Evolutionary conservation across 2,888 invertebrate species (phyloP).

Genomic region (Leucania comma): DNA sequence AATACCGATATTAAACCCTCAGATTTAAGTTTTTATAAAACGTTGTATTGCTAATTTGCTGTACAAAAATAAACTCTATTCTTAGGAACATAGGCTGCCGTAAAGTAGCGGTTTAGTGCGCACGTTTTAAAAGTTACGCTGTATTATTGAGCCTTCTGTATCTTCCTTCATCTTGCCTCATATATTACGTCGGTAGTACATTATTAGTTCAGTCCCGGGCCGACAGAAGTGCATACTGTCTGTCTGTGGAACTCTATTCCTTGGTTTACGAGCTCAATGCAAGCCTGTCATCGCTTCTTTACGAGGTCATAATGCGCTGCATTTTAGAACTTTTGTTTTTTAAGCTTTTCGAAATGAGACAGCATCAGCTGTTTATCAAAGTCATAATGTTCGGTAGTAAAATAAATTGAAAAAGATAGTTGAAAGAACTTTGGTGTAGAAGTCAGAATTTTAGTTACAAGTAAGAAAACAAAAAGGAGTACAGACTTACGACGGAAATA

Average conservation of each 20-base stretch:
- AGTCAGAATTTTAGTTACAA: not conserved
- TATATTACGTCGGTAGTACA: conserved; percentile 23
- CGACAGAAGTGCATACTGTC: conserved; percentile 37
- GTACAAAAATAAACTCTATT: no score
- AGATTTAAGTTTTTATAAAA: no score
- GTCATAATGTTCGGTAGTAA: conserved; percentile 22
- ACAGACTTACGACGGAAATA: no score
- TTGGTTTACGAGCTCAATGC: conserved; percentile 51
- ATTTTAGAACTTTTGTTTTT: conserved; percentile 39
- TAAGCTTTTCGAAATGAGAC: conserved; percentile 26
- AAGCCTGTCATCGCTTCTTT: conserved; percentile 52
- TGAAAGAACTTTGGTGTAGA: conserved; percentile 6
- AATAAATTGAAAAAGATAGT: conserved; percentile 30
- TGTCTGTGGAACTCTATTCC: conserved; percentile 46
- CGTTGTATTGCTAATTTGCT: no score
- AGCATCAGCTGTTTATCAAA: conserved; percentile 40
- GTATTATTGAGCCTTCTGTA: conserved; percentile 14
- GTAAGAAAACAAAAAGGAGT: not conserved
- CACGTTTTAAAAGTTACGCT: not conserved
- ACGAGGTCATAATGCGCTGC: conserved; percentile 49
- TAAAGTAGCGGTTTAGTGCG: not conserved
- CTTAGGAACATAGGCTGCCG: no score
- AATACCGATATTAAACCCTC: no score
- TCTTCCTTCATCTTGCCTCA: not conserved
- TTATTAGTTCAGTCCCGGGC: conserved; percentile 43